Evolutionary conservation across 2,113 vertebrate genomes (phyloP).

Genomic region (Epinephelus fuscoguttatus): DNA sequence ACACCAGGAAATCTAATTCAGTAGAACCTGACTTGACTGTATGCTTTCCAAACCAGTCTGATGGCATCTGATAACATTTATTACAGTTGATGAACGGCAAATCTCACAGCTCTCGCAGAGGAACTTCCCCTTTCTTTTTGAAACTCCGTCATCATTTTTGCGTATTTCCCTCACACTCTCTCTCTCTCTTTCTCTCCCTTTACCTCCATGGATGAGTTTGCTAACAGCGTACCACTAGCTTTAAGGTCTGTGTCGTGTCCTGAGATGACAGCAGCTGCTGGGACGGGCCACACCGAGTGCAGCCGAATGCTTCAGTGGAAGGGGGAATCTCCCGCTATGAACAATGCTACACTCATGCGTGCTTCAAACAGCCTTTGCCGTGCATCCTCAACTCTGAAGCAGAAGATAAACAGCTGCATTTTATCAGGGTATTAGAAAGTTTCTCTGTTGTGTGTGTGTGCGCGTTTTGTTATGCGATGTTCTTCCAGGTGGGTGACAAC

Average conservation of each 20-base stretch:
- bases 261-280: conserved; percentile 62
- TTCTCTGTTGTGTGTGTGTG: conserved; percentile 56
- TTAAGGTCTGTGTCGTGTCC: conserved; percentile 42
- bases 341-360: conserved; percentile 66
- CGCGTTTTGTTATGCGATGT: conserved; percentile 49
- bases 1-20: conserved; percentile 22
- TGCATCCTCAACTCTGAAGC: conserved; percentile 41
- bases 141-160: conserved; percentile 6
- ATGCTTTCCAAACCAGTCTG: conserved; percentile 24
- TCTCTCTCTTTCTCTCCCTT: not conserved
- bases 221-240: conserved; percentile 25
- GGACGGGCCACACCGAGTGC: conserved; percentile 46
- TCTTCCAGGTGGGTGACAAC: conserved; percentile 82
- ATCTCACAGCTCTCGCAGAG: not conserved
- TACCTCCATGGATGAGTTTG: not conserved
- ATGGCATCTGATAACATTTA: conserved; percentile 29
- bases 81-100: conserved; percentile 11
- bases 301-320: conserved; percentile 52
- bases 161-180: not conserved
- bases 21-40: not conserved
- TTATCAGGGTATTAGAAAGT: conserved; percentile 61
- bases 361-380: conserved; percentile 60
- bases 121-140: conserved; percentile 43
- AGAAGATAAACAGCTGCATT: conserved; percentile 68
- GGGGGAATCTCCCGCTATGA: conserved; percentile 65